Conservation (phyloP, 2,888 invertebrate species). For the Erpobdella octoculata region DNA sequence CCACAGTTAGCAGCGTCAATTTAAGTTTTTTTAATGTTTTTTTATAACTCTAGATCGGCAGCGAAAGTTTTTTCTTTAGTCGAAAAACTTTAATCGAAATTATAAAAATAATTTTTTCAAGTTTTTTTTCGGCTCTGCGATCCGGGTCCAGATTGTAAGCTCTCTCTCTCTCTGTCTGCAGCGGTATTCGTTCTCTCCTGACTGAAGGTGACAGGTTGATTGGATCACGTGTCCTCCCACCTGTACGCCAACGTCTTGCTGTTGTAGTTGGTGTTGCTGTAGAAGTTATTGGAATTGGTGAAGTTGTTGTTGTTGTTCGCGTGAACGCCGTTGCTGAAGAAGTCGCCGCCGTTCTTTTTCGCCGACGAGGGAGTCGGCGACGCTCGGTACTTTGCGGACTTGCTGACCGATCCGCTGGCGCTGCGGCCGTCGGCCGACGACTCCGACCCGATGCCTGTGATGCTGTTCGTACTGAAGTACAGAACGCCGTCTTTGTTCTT, state of each 20-base stretch:
- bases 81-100: too few species aligned
- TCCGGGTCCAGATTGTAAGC: too few species aligned
- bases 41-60: too few species aligned
- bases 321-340: neutral
- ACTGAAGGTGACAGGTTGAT: neutral
- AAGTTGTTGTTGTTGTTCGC: neutral
- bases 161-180: too few species aligned
- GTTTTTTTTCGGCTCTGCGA: too few species aligned
- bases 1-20: too few species aligned
- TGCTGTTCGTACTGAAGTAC: slow-evolving; percentile 28
- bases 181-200: too few species aligned
- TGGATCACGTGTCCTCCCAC: slow-evolving; percentile 12
- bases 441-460: neutral
- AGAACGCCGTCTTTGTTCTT: slow-evolving; percentile 31
- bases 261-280: neutral
- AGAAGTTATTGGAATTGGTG: neutral
- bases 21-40: too few species aligned
- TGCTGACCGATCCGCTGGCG: neutral
- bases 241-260: slow-evolving; percentile 10
- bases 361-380: neutral
- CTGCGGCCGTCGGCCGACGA: neutral
- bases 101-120: too few species aligned
- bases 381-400: neutral
- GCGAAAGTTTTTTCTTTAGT: too few species aligned
- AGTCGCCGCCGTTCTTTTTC: neutral